Evolutionary conservation across 2,888 invertebrate species (phyloP), one percentile per base, ranked within the genome.

Genomic region (Cephus runcator): DNA sequence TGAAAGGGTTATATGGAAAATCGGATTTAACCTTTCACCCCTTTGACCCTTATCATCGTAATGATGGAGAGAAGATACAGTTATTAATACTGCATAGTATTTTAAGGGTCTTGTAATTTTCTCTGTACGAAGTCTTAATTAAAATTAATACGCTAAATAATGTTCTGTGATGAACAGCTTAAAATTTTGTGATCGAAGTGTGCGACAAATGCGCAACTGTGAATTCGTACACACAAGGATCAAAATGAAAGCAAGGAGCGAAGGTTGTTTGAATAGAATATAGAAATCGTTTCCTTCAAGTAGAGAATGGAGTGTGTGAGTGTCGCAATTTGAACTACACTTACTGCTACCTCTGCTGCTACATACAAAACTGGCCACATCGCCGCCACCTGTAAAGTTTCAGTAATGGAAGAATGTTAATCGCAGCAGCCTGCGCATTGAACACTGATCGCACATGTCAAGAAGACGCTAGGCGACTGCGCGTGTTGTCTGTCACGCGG

Each of bases 1-100:
- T 56, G 56, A 56, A 84, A 81, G 85, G 86, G 79, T 86, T 85
- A 84, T 79, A 77, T 79, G 69, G 82, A 40, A 81, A 85, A 86
- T 84, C 84, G 84, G 85, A 86, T 86, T 83, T 69, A 12, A 23
- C 15, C 68, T 12, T 77, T 78, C 78, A 77, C 78, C 81, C 81
- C 77, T 79, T 81, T 34, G 35, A 69, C 11, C 34, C 69, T 69
- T 33, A 69, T 36, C 76, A 73, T 75, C 35, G 74, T 77, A 77
- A 12, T 11, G 23, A 71, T 34, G 76, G 71, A 73, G 30, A 40
- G 23, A 30, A 31, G 71, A 40, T 12, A 73, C 30, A 33, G 23
- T 73, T 73, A 76, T 35, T 23, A 34, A 73, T 33, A 31, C 75
- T 75, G 30, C 11, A 56, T 6, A 56, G 23, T 56, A 56, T 56